phyloP scores from a whole-genome alignment of 2,888 invertebrate species.

The Acholoe squamosa region DNA sequence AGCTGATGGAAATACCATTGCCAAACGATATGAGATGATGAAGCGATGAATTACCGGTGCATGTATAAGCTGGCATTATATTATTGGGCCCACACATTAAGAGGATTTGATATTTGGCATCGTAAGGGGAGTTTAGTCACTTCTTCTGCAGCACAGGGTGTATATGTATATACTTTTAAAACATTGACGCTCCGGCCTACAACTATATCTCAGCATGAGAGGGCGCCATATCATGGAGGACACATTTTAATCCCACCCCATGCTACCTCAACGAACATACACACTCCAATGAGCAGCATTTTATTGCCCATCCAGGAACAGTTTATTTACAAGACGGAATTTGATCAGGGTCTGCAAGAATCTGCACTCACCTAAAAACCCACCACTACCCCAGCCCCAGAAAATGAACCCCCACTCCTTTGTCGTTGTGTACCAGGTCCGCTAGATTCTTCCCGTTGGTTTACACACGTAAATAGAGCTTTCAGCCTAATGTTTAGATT shows the following conservation, averaged over 20 bases:
- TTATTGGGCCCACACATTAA: no score
- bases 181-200: no score
- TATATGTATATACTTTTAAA: no score
- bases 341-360: conserved; percentile 33
- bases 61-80: no score
- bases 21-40: no score
- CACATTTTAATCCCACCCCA: background rate
- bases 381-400: background rate
- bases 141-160: no score
- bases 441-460: background rate
- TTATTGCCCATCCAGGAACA: conserved; percentile 40
- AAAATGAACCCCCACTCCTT: background rate
- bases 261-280: background rate
- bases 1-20: background rate
- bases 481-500: background rate
- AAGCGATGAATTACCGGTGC: no score
- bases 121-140: no score
- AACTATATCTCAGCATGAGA: no score
- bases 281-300: background rate
- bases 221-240: background rate
- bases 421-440: background rate
- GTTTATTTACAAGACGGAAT: conserved; percentile 36
- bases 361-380: background rate
- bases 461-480: conserved; percentile 3
- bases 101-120: no score